Conservation (phyloP, 2,797 vertebrate species). For the Novumbra hubbsi region DNA sequence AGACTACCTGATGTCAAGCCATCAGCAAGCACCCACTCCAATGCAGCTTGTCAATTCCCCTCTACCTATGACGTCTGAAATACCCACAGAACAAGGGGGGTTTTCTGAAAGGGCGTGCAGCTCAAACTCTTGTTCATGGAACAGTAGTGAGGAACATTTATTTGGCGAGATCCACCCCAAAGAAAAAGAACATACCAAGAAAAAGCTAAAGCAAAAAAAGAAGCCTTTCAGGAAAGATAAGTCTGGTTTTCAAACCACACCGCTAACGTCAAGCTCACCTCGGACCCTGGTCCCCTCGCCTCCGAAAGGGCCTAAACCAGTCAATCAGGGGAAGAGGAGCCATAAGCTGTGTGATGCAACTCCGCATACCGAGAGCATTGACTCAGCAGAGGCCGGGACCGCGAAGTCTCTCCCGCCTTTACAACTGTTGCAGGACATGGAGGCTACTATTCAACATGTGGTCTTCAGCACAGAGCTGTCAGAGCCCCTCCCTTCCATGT, state of each 20-base stretch:
- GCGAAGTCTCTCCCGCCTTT: conserved; percentile 1
- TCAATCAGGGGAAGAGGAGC: conserved; percentile 4
- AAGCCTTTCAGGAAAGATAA: conserved; percentile 12
- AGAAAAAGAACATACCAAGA: conserved; percentile 8
- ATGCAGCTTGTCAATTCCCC: conserved; percentile 7
- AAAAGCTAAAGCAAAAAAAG: conserved; percentile 6
- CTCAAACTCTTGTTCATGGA: conserved; percentile 19
- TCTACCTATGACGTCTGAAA: conserved; percentile 5
- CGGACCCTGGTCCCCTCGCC: conserved; percentile 11
- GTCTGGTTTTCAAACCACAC: background rate
- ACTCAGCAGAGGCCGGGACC: conserved; percentile 1
- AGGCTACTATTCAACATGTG: conserved; percentile 40
- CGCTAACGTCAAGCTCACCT: background rate
- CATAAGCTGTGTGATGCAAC: conserved; percentile 17
- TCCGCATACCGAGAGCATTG: conserved; percentile 12
- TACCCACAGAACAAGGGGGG: background rate
- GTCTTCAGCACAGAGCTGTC: conserved; percentile 69
- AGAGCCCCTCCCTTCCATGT: conserved; percentile 1
- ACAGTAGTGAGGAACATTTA: conserved; percentile 15
- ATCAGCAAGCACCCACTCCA: conserved; percentile 2
- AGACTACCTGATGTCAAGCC: background rate
- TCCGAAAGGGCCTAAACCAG: conserved; percentile 22
- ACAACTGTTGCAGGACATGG: conserved; percentile 48
- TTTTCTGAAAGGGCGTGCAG: conserved; percentile 15
- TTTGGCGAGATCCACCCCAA: conserved; percentile 10